These are phyloP conservation scores for Allygus modestus DNA, from an alignment of 2,888 invertebrate species.

Conservation along the genomic window DNA sequence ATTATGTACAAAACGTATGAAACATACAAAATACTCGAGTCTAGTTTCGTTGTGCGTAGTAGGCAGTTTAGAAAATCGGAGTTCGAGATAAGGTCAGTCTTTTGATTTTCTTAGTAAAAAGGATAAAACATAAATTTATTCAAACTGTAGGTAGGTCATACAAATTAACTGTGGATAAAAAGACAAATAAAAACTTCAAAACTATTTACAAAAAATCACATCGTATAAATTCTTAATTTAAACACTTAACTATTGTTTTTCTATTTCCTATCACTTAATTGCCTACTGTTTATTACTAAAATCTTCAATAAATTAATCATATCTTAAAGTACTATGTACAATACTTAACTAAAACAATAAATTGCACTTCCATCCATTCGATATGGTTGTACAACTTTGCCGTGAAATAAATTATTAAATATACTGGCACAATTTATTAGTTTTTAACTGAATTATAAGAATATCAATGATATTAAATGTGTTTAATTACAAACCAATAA, in stretches of 20 bases:
- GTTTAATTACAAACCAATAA: too few species aligned
- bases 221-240: background rate
- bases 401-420: background rate
- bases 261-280: background rate
- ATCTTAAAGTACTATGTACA: constrained; percentile 16
- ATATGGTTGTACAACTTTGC: background rate
- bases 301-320: constrained; percentile 18
- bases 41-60: constrained; percentile 4
- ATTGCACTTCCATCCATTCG: background rate
- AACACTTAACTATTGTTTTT: background rate
- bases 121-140: background rate
- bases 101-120: background rate
- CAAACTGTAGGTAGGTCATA: background rate
- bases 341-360: constrained; percentile 16
- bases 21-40: constrained; percentile 42
- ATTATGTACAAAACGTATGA: constrained; percentile 52
- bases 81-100: background rate
- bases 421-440: constrained; percentile 25
- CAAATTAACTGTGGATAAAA: background rate
- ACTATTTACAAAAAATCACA: constrained; percentile 9
- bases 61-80: background rate
- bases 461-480: too few species aligned
- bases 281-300: background rate
- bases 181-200: background rate
- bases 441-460: too few species aligned